Conservation (phyloP, 2,797 vertebrate genomes). For the Bradypus variegatus region DNA sequence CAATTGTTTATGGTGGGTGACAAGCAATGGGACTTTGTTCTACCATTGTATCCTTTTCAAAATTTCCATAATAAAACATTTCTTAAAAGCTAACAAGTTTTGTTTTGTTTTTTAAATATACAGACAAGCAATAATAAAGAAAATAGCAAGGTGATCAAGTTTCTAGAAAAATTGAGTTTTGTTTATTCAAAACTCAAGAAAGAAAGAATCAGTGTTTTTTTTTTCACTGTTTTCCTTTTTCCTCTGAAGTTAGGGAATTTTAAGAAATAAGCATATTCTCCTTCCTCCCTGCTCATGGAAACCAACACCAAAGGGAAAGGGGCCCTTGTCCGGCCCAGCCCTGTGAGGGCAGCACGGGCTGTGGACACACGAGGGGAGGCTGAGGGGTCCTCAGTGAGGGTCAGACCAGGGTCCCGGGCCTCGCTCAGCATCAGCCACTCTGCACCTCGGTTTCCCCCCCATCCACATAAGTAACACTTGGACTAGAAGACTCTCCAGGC, state of each 20-base stretch:
- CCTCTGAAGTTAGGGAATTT: background rate
- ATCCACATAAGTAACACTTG: background rate
- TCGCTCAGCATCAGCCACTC: background rate
- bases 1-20: accelerated
- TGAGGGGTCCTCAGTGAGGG: background rate
- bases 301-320: background rate
- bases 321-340: background rate
- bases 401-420: background rate
- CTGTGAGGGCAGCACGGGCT: background rate
- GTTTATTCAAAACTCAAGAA: background rate
- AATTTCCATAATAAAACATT: background rate
- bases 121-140: background rate
- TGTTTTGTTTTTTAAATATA: background rate
- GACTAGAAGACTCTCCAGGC: background rate
- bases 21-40: background rate
- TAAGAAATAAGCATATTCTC: background rate
- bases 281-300: background rate
- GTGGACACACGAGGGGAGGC: accelerated
- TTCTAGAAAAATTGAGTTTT: conserved; percentile 1
- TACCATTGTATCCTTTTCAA: background rate
- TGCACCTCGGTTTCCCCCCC: background rate
- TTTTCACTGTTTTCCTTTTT: background rate
- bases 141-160: background rate
- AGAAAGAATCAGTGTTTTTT: background rate
- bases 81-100: background rate